Conservation (phyloP, 2,113 vertebrate species). For the Cygnus atratus region DNA sequence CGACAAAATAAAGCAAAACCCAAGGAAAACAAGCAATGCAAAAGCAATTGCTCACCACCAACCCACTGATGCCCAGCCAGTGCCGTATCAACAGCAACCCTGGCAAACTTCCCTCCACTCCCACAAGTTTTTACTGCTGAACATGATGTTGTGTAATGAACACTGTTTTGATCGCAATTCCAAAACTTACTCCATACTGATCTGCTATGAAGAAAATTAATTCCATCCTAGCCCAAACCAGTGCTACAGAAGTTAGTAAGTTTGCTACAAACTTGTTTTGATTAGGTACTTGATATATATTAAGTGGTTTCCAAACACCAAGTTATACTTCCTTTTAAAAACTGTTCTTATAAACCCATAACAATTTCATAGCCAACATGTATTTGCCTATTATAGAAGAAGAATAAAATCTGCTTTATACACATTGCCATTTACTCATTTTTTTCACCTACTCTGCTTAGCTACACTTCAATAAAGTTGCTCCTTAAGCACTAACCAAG, state of each 20-base stretch:
- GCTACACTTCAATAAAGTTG: not conserved
- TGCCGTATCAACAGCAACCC: not conserved
- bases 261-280: not conserved
- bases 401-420: not conserved
- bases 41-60: not conserved
- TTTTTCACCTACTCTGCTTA: not conserved
- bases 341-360: not conserved
- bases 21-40: not conserved
- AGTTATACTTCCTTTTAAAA: not conserved
- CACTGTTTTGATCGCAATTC: not conserved
- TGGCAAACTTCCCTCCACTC: not conserved
- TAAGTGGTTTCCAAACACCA: not conserved
- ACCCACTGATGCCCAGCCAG: not conserved
- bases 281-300: not conserved
- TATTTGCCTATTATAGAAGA: not conserved
- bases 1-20: not conserved
- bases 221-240: not conserved
- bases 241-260: not conserved
- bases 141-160: not conserved
- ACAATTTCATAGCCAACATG: not conserved
- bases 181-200: not conserved
- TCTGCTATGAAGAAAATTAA: not conserved
- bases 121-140: not conserved
- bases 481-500: not conserved
- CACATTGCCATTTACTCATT: not conserved